Conservation (phyloP, 2,113 vertebrate species). For the Toxotes chatareus region DNA sequence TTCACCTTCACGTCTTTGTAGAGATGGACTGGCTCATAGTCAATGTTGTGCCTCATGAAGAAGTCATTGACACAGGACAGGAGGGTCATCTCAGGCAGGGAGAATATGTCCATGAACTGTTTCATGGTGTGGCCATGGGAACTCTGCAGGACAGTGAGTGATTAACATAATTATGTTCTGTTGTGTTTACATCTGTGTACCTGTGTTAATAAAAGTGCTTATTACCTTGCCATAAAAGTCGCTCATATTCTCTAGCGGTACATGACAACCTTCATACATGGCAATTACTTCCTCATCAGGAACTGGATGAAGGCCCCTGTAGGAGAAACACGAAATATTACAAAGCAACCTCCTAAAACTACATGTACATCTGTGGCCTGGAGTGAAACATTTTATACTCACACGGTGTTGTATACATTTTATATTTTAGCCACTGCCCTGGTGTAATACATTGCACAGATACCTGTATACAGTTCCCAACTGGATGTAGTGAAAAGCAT, state of each 20-base stretch:
- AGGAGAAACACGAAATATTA: conserved; percentile 6
- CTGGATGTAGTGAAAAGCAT: conserved; percentile 99
- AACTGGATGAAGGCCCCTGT: conserved; percentile 93
- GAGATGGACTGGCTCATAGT: conserved; percentile 97
- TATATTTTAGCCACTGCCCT: not conserved
- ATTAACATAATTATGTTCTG: not conserved
- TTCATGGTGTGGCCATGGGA: conserved; percentile 97
- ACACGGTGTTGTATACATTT: not conserved
- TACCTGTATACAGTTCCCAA: conserved; percentile 87
- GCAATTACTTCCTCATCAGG: conserved; percentile 95
- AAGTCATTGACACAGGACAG: conserved; percentile 97
- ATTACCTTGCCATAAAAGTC: conserved; percentile 98
- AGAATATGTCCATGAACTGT: conserved; percentile 99
- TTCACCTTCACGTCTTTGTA: conserved; percentile 99
- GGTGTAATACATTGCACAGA: not conserved
- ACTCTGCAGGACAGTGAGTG: conserved; percentile 83
- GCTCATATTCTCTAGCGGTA: conserved; percentile 97
- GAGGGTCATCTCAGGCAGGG: conserved; percentile 96
- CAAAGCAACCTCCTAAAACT: not conserved
- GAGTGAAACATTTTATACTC: not conserved
- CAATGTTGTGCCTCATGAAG: conserved; percentile 97
- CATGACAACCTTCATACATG: conserved; percentile 97
- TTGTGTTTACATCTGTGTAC: not conserved
- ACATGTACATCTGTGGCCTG: not conserved
- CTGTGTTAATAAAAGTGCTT: not conserved